Conservation (phyloP, 2,797 vertebrate genomes). For the Otus scops region DNA sequence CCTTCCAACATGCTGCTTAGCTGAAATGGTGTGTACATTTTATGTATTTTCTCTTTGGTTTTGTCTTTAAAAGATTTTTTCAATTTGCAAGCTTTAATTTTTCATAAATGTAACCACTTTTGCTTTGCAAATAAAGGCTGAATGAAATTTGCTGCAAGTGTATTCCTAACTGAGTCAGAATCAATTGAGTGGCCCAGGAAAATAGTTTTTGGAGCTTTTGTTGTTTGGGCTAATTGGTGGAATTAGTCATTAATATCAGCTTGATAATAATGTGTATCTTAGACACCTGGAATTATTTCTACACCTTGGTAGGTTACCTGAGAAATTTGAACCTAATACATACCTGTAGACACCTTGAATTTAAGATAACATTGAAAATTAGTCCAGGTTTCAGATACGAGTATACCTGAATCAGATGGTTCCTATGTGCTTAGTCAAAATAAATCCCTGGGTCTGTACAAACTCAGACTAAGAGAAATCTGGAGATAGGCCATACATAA, state of each 20-base stretch:
- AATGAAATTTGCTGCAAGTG: not conserved
- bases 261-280: not conserved
- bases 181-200: not conserved
- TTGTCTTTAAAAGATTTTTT: not conserved
- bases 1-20: not conserved
- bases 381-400: not conserved
- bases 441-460: not conserved
- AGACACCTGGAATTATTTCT: conserved; percentile 1
- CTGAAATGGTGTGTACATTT: not conserved
- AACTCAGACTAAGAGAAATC: not conserved
- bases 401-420: not conserved
- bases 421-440: not conserved
- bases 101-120: conserved; percentile 24
- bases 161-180: not conserved
- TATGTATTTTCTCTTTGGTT: not conserved
- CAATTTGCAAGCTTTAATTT: conserved; percentile 36
- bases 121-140: not conserved
- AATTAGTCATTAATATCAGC: conserved; percentile 1
- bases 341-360: not conserved
- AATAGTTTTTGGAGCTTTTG: not conserved
- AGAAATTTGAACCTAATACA: not conserved
- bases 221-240: not conserved
- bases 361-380: not conserved
- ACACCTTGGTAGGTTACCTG: not conserved
- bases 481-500: not conserved